phyloP scores from a whole-genome alignment of 1,140 invertebrate genomes.

The Wasmannia auropunctata region DNA sequence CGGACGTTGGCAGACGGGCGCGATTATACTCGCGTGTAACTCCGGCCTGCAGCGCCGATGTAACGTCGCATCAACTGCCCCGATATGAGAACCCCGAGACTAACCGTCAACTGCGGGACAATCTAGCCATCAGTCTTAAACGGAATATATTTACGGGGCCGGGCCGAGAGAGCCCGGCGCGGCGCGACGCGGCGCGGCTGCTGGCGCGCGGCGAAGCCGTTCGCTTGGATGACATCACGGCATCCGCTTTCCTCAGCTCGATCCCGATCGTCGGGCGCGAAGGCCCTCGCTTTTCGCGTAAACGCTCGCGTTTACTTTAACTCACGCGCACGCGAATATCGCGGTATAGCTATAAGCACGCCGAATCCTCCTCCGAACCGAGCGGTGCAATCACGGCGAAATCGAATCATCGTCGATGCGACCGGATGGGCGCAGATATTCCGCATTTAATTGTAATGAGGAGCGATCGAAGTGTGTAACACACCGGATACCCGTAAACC shows the following conservation, averaged over 20 bases:
- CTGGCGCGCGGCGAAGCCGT: neutral
- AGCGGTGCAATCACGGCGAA: neutral
- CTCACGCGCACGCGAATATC: neutral
- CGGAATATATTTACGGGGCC: constrained; percentile 74
- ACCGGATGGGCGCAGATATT: neutral
- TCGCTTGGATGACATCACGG: constrained; percentile 24
- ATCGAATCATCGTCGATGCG: neutral
- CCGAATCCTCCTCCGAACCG: neutral
- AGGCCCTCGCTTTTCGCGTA: constrained; percentile 19
- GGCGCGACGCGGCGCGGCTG: too few relatives aligned
- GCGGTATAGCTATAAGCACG: too few relatives aligned
- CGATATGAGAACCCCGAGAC: constrained; percentile 67
- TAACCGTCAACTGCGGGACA: constrained; percentile 67
- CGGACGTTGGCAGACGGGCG: constrained; percentile 36
- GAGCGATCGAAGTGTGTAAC: neutral
- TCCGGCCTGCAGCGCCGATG: constrained; percentile 4
- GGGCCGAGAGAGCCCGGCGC: constrained; percentile 19
- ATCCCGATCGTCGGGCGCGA: neutral
- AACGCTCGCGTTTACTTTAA: neutral
- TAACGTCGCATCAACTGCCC: constrained; percentile 62
- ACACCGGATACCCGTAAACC: neutral
- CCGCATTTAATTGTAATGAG: neutral
- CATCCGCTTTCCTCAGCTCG: constrained; percentile 46
- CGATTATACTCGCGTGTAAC: constrained; percentile 43
- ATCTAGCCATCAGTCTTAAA: constrained; percentile 76